phyloP scores from a whole-genome alignment of 2,888 invertebrate species.

The Orthonevra nobilis region DNA sequence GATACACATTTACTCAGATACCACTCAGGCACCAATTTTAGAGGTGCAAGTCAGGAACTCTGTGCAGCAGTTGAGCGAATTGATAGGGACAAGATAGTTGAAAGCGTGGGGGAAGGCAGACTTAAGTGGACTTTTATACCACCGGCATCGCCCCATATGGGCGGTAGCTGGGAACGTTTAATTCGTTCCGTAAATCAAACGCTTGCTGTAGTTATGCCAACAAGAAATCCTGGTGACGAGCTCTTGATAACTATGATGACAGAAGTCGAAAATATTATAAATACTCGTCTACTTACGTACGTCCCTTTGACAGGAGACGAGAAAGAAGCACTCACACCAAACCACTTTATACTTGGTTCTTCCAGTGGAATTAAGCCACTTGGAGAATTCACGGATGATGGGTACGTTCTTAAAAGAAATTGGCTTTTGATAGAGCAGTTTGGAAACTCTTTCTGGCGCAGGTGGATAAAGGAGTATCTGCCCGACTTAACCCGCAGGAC shows the following conservation, averaged over 20 bases:
- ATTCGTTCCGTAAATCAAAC: conserved; percentile 60
- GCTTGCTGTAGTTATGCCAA: conserved; percentile 50
- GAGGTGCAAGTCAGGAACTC: conserved; percentile 3
- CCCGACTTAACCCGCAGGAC: no score
- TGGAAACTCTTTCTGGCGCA: conserved; percentile 56
- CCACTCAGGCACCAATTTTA: conserved; percentile 44
- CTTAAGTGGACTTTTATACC: conserved; percentile 71
- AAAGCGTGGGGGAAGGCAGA: conserved; percentile 26
- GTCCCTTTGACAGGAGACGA: conserved; percentile 41
- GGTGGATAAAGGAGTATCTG: no score
- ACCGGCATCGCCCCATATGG: conserved; percentile 69
- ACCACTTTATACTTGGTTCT: conserved; percentile 70
- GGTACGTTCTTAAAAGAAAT: conserved; percentile 31
- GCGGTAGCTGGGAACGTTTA: conserved; percentile 61
- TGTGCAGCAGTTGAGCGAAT: conserved; percentile 13
- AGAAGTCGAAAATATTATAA: conserved; percentile 68
- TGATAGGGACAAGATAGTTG: conserved; percentile 22
- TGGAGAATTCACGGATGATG: conserved; percentile 38
- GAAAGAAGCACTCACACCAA: conserved; percentile 71
- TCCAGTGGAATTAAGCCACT: conserved; percentile 59
- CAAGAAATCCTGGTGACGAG: conserved; percentile 69
- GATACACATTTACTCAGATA: conserved; percentile 40
- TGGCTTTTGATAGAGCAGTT: conserved; percentile 52
- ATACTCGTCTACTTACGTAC: conserved; percentile 57
- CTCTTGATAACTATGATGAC: conserved; percentile 27